Evolutionary conservation across 1,140 invertebrate species (phyloP), one percentile per base, ranked within the genome.

Genomic region (Ephestia elutella): DNA sequence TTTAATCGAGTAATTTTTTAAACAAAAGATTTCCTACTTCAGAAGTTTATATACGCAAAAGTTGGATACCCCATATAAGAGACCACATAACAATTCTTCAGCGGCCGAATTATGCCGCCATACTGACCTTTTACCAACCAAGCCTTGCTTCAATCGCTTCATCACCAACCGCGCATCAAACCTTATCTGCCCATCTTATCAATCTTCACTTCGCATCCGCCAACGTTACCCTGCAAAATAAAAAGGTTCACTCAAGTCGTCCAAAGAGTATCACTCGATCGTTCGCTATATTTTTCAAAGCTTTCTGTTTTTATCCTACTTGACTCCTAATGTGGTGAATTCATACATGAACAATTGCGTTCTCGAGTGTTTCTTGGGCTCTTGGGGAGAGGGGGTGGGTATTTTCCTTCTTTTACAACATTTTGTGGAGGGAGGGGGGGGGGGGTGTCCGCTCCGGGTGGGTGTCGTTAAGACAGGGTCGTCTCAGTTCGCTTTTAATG

Each of bases 271-370:
- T 82, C 80, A 78, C 72, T 82, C 80, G 81, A 80, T 80, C 38
- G 79, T 73, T 68, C 66, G 75, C 73, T 76, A 81, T 87, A 88
- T 89, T 86, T 85, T 85, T 85, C 86, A 81, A 86, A 86, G 84
- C 81, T 86, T 85, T 87, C 78, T 74, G 85, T 90, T 89, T 88
- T 90, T 89, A 90, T 90, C 89, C 89, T 89, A 89, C 89, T 90
- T 90, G 86, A 89, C 87, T 89, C 78, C 63, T 90, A 89, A 90
- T 90, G 88, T 90, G 88, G 76, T 90, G 88, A 90, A 90, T 90
- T 83, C 88, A 90, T 90, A 90, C 88, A 90, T 90, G 86, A 89
- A 82, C 85, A 90, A 89, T 89, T 74, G 82, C 53, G 76, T 75
- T 80, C 74, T 73, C 61, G 72, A 80, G 80, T 78, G 79, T 77